phyloP scores from a whole-genome alignment of 1,140 invertebrate species.

The Ephestia elutella region DNA sequence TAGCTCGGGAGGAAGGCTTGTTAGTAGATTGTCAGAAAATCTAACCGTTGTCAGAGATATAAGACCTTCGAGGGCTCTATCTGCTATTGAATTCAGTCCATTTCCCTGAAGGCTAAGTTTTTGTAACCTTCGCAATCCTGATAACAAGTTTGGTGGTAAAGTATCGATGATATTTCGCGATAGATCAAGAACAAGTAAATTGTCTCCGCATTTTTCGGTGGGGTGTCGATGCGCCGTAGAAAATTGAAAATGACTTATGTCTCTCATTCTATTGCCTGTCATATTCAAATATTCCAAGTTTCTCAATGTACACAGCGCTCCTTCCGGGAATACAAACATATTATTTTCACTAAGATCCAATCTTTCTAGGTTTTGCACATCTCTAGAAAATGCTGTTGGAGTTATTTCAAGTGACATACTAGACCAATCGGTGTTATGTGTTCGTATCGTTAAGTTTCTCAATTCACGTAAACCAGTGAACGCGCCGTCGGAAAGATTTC shows the following conservation, averaged over 20 bases:
- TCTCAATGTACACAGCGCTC: conserved; percentile 85
- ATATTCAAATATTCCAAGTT: conserved; percentile 86
- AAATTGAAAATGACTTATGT: conserved; percentile 85
- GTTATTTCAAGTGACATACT: conserved; percentile 88
- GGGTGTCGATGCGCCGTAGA: conserved; percentile 76
- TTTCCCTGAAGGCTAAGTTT: conserved; percentile 81
- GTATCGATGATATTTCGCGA: conserved; percentile 89
- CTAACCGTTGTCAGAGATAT: conserved; percentile 83
- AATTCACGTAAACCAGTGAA: conserved; percentile 87
- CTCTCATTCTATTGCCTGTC: conserved; percentile 86
- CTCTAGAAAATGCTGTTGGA: conserved; percentile 82
- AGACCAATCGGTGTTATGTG: conserved; percentile 92
- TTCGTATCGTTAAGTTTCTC: conserved; percentile 88
- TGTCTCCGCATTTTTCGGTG: conserved; percentile 81
- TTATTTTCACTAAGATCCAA: conserved; percentile 92
- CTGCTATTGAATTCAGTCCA: conserved; percentile 84
- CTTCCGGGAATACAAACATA: conserved; percentile 88
- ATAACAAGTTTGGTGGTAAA: conserved; percentile 84
- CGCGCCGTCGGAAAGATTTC: conserved; percentile 88
- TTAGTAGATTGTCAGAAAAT: conserved; percentile 87
- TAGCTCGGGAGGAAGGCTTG: conserved; percentile 86
- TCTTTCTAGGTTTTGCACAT: conserved; percentile 82
- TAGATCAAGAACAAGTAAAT: conserved; percentile 84
- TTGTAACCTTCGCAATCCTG: conserved; percentile 79
- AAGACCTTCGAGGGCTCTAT: conserved; percentile 87